These are phyloP conservation scores for Chironomus riparius DNA, from an alignment of 2,888 invertebrate genomes.

Conservation along the genomic window DNA sequence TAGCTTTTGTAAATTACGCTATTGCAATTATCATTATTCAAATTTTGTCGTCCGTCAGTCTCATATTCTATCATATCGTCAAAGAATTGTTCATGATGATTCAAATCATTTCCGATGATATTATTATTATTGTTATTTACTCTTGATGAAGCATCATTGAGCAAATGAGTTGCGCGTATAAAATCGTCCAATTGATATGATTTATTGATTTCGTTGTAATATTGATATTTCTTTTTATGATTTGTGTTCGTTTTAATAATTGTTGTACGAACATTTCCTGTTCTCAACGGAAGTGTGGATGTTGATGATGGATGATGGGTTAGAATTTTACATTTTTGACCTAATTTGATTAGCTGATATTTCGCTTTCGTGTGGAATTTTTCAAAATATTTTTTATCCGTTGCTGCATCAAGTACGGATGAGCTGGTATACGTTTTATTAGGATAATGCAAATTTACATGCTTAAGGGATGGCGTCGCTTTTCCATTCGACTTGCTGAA, in stretches of 20 bases:
- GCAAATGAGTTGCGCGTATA: background rate
- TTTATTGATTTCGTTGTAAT: slow-evolving; percentile 19
- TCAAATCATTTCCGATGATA: too few relatives aligned
- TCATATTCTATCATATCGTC: background rate
- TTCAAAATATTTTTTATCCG: slow-evolving; percentile 36
- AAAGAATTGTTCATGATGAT: background rate
- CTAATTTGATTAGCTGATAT: slow-evolving; percentile 38
- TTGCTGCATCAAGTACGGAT: slow-evolving; percentile 25
- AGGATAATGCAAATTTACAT: slow-evolving; percentile 40
- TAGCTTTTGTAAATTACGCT: slow-evolving; percentile 40
- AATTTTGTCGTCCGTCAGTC: background rate
- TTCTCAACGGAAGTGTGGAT: background rate
- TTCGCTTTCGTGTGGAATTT: slow-evolving; percentile 40
- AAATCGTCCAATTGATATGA: slow-evolving; percentile 21
- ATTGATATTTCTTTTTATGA: slow-evolving; percentile 5
- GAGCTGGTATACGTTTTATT: slow-evolving; percentile 38
- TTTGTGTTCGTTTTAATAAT: slow-evolving; percentile 15
- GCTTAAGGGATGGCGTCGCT: slow-evolving; percentile 33
- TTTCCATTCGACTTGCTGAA: background rate
- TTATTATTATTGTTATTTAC: background rate
- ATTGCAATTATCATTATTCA: background rate
- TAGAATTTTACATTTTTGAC: slow-evolving; percentile 36
- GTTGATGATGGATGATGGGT: slow-evolving; percentile 8
- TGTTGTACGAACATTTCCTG: background rate
- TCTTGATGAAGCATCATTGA: background rate